Percentiles rank a stretch among this genome's conserved stretches.
Conservation (phyloP, 2,113 vertebrate species). For the Orientallactaga bullata region DNA sequence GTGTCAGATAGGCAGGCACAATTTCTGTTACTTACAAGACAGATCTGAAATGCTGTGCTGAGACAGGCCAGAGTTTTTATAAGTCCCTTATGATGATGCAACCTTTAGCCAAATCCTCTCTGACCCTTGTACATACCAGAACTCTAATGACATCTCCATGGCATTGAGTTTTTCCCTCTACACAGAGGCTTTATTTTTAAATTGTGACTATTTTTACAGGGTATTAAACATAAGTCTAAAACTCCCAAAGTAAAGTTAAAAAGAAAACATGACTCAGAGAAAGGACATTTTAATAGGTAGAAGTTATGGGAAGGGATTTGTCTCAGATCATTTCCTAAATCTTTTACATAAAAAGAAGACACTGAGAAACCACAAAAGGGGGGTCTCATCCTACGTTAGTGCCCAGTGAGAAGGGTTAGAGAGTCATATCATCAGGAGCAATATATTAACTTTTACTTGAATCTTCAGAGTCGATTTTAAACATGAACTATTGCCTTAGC, state of each 20-base stretch:
- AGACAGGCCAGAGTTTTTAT: neutral
- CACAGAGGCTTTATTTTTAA: conserved; percentile 51
- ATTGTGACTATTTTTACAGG: conserved; percentile 26
- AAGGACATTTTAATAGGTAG: conserved; percentile 58
- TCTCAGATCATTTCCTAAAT: conserved; percentile 32
- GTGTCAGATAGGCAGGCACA: neutral
- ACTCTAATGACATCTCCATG: conserved; percentile 28
- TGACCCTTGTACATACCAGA: neutral
- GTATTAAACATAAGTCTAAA: conserved; percentile 57
- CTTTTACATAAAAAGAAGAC: neutral
- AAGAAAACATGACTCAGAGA: conserved; percentile 30
- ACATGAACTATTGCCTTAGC: neutral
- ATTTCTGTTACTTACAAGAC: neutral
- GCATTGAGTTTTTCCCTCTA: conserved; percentile 52
- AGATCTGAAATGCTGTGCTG: neutral
- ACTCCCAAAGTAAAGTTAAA: conserved; percentile 34
- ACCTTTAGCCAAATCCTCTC: neutral
- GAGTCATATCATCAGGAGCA: neutral
- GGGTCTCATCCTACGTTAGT: neutral
- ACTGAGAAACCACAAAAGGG: neutral
- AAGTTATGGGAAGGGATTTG: conserved; percentile 51
- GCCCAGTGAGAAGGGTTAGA: neutral
- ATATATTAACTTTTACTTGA: neutral
- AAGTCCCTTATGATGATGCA: neutral
- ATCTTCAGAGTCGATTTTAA: neutral